Base-by-base conservation (phyloP, 2,113 vertebrate genomes). In the Uria lomvia region DNA sequence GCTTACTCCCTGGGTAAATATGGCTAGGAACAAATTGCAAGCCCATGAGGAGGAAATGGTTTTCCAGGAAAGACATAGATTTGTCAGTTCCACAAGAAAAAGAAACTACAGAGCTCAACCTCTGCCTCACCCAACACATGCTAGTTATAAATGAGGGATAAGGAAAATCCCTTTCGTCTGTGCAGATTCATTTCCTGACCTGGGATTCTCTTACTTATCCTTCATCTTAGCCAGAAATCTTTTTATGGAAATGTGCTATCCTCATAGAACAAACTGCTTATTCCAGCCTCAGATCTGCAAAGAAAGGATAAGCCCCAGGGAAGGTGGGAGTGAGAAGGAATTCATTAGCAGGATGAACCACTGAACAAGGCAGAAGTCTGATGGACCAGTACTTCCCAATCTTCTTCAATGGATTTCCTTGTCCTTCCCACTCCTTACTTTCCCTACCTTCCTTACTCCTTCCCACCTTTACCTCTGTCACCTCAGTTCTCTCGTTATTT, bases 131-230 rank as follows among this genome's bases (percentile, higher is more conserved):
- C 45, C 68, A 74, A 65, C 79, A 90, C 86, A 87, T 87, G 95
- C 40, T 75, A 24, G 42, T 45, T 63, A 94, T 90, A 81, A 96
- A 86, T 0, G 26, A 79, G 32, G 91, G 81, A 92, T 92, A 47
- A 96, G 72, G 78, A 78, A 55, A 76, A 79, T 73, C 53, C 55
- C 32, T 93, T 95, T 94, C 73, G 92, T 94, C 90, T 91, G 22
- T 9, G n/a, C 36, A 87, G 24, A 83, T 95, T 95, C 52, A 96
- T 96, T 96, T 96, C 96, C 94, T 93, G 75, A 42, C 43, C 23
- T n/a, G 72, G 75, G 45, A 79, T 80, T 82, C 53, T 89, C 4
- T 5, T 27, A 43, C 8, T 90, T 90, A 78, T 49, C 70, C 91
- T 71, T 82, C 66, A 58, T 89, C 53, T 68, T 62, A n/a, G 20